Evolutionary conservation across 2,888 invertebrate genomes (phyloP).

Genomic region (Galeruca laticollis): DNA sequence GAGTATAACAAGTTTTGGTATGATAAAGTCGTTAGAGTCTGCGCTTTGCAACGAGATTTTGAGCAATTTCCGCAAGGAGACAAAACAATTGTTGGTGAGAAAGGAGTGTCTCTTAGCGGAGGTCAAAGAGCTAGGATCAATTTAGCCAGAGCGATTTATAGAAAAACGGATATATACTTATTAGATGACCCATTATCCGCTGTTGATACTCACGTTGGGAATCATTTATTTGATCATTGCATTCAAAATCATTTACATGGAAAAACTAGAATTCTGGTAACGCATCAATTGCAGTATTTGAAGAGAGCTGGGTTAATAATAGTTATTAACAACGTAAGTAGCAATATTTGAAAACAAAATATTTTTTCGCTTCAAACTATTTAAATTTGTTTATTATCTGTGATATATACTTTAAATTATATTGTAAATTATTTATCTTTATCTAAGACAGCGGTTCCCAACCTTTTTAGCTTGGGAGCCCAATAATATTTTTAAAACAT

Average conservation of each 20-base stretch:
- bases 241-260: conserved; percentile 70
- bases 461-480: too few species aligned
- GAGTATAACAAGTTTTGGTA: conserved; percentile 67
- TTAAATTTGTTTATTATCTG: too few species aligned
- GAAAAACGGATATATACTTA: conserved; percentile 80
- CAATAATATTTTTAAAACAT: too few species aligned
- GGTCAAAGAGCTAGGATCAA: conserved; percentile 86
- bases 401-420: too few species aligned
- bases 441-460: too few species aligned
- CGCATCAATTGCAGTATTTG: conserved; percentile 79
- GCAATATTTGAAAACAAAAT: not conserved
- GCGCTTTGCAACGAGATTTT: conserved; percentile 75
- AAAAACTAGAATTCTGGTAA: conserved; percentile 76
- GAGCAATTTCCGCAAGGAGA: conserved; percentile 71
- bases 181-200: conserved; percentile 86
- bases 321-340: conserved; percentile 68
- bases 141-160: conserved; percentile 82
- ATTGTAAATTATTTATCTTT: too few species aligned
- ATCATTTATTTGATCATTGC: conserved; percentile 81
- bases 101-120: conserved; percentile 82
- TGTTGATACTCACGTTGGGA: conserved; percentile 82
- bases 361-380: not conserved
- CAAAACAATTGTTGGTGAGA: conserved; percentile 71
- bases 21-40: conserved; percentile 70
- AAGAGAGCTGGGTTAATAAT: conserved; percentile 70